These are phyloP conservation scores for Pelosia muscerda DNA, from an alignment of 2,888 invertebrate genomes.

Conservation along the genomic window DNA sequence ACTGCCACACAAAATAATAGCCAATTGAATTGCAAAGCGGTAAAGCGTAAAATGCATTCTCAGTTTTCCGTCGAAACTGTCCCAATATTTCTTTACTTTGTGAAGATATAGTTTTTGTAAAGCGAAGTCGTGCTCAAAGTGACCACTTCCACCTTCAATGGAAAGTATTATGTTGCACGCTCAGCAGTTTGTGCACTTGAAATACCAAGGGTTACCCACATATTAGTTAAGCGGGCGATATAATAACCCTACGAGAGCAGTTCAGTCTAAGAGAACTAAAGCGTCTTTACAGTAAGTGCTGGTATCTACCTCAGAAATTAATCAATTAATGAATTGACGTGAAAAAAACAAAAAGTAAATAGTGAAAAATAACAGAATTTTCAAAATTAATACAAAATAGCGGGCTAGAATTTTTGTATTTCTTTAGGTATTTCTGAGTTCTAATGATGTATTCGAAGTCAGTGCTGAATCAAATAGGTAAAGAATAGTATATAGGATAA, in stretches of 20 bases:
- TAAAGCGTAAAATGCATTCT: constrained; percentile 34
- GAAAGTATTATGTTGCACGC: constrained; percentile 70
- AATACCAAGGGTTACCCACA: constrained; percentile 47
- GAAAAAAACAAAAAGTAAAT: neutral
- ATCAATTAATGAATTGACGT: no score
- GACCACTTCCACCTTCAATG: constrained; percentile 70
- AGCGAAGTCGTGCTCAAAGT: constrained; percentile 63
- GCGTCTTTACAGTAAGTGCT: no score
- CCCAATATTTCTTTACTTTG: constrained; percentile 57
- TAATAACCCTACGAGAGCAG: neutral
- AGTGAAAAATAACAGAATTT: no score
- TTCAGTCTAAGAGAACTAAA: neutral
- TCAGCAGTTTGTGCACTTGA: constrained; percentile 70
- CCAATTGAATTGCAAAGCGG: constrained; percentile 45
- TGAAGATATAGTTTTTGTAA: constrained; percentile 59
- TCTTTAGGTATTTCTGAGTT: no score
- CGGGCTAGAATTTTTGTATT: no score
- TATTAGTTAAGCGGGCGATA: constrained; percentile 37
- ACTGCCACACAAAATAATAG: constrained; percentile 40
- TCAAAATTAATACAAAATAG: no score
- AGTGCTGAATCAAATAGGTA: no score
- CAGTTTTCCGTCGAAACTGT: constrained; percentile 51
- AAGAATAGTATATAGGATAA: no score
- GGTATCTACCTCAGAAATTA: no score
- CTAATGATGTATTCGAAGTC: no score